These are phyloP conservation scores for Xestobium rufovillosum DNA, from an alignment of 2,888 invertebrate species.

Conservation along the genomic window DNA sequence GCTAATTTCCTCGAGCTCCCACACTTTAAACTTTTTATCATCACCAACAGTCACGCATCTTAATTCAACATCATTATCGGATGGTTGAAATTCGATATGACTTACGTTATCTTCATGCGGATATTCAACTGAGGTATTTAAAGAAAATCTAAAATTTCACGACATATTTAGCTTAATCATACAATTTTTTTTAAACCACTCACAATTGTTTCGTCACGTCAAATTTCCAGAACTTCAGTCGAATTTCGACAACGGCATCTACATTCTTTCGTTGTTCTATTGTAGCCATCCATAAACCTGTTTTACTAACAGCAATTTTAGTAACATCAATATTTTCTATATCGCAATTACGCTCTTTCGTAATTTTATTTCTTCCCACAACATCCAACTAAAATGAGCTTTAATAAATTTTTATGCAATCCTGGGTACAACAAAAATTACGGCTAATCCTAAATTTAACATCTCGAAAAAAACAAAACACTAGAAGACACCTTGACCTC, in stretches of 20 bases:
- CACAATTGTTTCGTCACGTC: constrained; percentile 53
- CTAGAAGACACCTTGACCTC: too few relatives aligned
- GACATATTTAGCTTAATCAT: background rate
- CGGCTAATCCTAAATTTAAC: too few relatives aligned
- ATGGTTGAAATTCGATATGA: constrained; percentile 54
- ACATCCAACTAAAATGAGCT: constrained; percentile 56
- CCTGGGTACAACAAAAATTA: background rate
- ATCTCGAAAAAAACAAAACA: too few relatives aligned
- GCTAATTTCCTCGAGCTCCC: constrained; percentile 53
- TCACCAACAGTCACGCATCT: constrained; percentile 58
- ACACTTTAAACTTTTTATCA: constrained; percentile 65
- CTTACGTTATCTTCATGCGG: constrained; percentile 60
- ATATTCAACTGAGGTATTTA: constrained; percentile 66
- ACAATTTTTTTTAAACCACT: constrained; percentile 22
- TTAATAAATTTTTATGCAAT: constrained; percentile 11
- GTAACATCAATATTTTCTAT: constrained; percentile 60
- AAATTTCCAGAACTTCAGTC: constrained; percentile 71
- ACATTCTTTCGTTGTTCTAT: constrained; percentile 56
- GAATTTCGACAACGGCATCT: constrained; percentile 51
- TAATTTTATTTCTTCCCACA: constrained; percentile 61
- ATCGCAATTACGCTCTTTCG: constrained; percentile 51
- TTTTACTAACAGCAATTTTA: constrained; percentile 56
- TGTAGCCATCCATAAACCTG: constrained; percentile 68
- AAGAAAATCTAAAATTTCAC: constrained; percentile 47
- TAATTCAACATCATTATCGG: constrained; percentile 38